A percentile compares a stretch with the other conserved stretches of the same genome.
Conservation (phyloP, 2,888 invertebrate genomes). For the Diadromus collaris region DNA sequence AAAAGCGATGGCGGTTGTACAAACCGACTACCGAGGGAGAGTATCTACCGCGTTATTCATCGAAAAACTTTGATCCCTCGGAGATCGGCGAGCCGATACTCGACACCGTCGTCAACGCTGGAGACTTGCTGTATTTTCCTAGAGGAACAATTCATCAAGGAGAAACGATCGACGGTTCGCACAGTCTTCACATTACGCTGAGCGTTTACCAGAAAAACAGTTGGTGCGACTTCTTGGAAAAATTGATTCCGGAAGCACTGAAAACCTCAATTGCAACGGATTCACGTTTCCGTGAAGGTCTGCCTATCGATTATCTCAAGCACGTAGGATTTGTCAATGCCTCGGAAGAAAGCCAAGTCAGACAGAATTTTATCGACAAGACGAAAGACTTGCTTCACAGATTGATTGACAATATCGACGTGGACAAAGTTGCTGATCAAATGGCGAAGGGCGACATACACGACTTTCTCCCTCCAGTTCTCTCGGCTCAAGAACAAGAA, state of each 20-base stretch:
- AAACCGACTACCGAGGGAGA: conserved; percentile 86
- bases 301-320: conserved; percentile 90
- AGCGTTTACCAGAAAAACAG: conserved; percentile 95
- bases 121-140: conserved; percentile 97
- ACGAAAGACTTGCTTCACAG: conserved; percentile 74
- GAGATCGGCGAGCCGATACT: conserved; percentile 91
- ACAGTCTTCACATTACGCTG: conserved; percentile 97
- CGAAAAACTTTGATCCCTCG: conserved; percentile 87
- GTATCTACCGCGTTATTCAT: conserved; percentile 90
- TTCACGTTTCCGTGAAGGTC: conserved; percentile 87
- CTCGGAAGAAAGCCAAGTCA: conserved; percentile 80
- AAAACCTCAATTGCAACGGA: conserved; percentile 87
- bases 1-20: conserved; percentile 96
- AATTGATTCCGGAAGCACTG: conserved; percentile 88
- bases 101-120: conserved; percentile 90
- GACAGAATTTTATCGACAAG: conserved; percentile 81
- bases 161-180: conserved; percentile 87
- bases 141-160: conserved; percentile 94
- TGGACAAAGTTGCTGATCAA: conserved; percentile 92
- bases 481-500: conserved; percentile 85
- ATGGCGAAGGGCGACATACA: conserved; percentile 92
- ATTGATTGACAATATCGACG: conserved; percentile 79
- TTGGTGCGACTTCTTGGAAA: conserved; percentile 94
- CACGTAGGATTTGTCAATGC: conserved; percentile 88
- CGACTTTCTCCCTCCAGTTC: conserved; percentile 92